Percentiles rank a stretch among this genome's conserved stretches.
These are phyloP conservation scores for Pteropus alecto DNA, from an alignment of 2,113 vertebrate genomes.

Conservation along the genomic window DNA sequence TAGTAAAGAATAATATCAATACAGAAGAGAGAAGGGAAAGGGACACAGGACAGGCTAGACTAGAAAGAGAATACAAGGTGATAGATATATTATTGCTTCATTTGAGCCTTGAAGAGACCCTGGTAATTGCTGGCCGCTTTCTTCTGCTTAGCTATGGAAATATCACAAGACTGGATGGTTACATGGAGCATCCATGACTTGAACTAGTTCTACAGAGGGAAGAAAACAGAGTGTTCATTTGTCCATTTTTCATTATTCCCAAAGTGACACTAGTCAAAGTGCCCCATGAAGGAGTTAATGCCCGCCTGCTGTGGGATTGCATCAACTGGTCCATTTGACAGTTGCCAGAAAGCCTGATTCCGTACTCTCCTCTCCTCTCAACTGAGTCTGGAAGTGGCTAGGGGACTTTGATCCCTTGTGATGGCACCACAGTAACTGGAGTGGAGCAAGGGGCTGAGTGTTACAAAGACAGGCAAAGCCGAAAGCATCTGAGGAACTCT, in stretches of 20 bases:
- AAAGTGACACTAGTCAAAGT: neutral
- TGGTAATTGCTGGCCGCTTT: neutral
- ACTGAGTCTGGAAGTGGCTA: too few relatives aligned
- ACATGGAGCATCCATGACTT: neutral
- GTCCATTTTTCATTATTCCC: neutral
- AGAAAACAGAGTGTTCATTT: neutral
- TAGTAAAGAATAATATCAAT: neutral
- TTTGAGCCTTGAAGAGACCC: neutral
- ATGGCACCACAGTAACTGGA: fast-evolving
- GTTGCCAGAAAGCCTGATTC: neutral
- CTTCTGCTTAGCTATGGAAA: neutral
- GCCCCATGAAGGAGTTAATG: neutral
- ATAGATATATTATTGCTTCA: neutral
- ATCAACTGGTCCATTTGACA: neutral
- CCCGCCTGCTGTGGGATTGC: neutral
- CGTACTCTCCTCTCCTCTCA: neutral
- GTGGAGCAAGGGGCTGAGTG: neutral
- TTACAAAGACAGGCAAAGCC: neutral
- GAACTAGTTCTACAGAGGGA: neutral
- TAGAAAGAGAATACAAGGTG: neutral
- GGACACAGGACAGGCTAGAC: neutral
- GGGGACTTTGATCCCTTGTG: fast-evolving
- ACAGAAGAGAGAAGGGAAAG: neutral
- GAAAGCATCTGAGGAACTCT: neutral
- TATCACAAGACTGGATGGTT: too few relatives aligned